These are phyloP conservation scores for Microplitis demolitor DNA, from an alignment of 1,140 invertebrate species.

Conservation along the genomic window DNA sequence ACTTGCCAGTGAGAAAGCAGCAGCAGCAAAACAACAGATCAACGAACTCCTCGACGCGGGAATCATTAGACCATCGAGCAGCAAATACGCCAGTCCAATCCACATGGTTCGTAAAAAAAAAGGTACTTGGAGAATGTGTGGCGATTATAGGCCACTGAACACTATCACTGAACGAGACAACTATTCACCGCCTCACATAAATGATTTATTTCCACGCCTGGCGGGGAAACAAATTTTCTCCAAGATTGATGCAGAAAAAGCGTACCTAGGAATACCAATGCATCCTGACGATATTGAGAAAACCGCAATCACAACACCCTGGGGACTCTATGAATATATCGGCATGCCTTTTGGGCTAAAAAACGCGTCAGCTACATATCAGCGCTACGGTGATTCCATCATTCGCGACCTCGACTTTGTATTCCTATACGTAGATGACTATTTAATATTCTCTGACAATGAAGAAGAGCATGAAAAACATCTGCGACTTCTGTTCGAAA, in stretches of 20 bases:
- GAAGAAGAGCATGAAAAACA: slow-evolving; percentile 24
- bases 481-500: slow-evolving; percentile 1
- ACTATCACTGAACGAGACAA: slow-evolving; percentile 42
- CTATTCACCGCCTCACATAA: slow-evolving; percentile 38
- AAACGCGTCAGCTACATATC: slow-evolving; percentile 33
- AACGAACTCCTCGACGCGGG: slow-evolving; percentile 34
- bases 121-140: slow-evolving; percentile 45
- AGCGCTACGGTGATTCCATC: slow-evolving; percentile 28
- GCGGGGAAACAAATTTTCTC: slow-evolving; percentile 42
- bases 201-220: slow-evolving; percentile 48
- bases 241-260: slow-evolving; percentile 49
- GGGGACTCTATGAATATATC: slow-evolving; percentile 32
- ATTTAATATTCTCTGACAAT: slow-evolving; percentile 15
- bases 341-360: slow-evolving; percentile 49
- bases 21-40: slow-evolving; percentile 36
- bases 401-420: slow-evolving; percentile 20
- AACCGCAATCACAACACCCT: slow-evolving; percentile 46
- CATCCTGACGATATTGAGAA: slow-evolving; percentile 40
- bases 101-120: slow-evolving; percentile 52
- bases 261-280: slow-evolving; percentile 57
- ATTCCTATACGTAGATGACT: slow-evolving; percentile 24
- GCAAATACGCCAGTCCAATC: slow-evolving; percentile 51
- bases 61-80: slow-evolving; percentile 43
- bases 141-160: slow-evolving; percentile 55
- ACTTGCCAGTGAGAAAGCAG: slow-evolving; percentile 34